These are phyloP conservation scores for Branchinecta lynchi DNA, from an alignment of 1,140 invertebrate genomes.

Conservation along the genomic window DNA sequence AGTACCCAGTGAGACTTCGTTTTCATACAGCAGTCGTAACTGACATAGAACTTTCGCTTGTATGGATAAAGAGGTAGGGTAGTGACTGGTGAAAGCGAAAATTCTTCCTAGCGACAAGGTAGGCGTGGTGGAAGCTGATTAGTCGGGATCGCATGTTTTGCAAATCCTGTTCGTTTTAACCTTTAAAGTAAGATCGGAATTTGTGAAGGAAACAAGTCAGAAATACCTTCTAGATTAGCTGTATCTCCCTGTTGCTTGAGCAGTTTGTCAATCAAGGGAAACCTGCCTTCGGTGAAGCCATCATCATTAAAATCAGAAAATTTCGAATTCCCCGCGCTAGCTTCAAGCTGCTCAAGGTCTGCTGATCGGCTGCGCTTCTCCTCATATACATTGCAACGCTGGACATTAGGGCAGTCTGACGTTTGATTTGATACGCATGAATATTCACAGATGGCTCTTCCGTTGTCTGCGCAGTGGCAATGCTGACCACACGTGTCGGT, in stretches of 20 bases:
- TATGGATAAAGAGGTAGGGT: too few relatives aligned
- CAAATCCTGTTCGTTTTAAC: too few relatives aligned
- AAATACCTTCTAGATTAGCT: too few relatives aligned
- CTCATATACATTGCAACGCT: slow-evolving; percentile 6
- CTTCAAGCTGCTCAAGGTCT: not conserved
- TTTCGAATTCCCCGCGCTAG: not conserved
- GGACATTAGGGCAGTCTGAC: not conserved
- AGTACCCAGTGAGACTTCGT: too few relatives aligned
- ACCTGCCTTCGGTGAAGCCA: not conserved
- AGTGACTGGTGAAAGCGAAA: too few relatives aligned
- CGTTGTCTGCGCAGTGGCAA: not conserved
- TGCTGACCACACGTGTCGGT: not conserved
- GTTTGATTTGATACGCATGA: not conserved
- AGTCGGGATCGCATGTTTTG: too few relatives aligned
- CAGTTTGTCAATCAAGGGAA: not conserved
- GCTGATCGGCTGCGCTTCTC: not conserved
- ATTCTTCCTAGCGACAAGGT: too few relatives aligned
- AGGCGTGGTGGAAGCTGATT: too few relatives aligned
- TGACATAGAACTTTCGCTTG: too few relatives aligned
- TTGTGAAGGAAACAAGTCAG: too few relatives aligned
- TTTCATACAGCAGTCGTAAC: too few relatives aligned
- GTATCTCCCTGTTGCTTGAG: not conserved
- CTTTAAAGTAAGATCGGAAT: too few relatives aligned
- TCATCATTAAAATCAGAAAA: not conserved
- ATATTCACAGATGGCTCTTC: not conserved